Base-by-base conservation (phyloP, 2,797 vertebrate species). In the Cynopterus sphinx region DNA sequence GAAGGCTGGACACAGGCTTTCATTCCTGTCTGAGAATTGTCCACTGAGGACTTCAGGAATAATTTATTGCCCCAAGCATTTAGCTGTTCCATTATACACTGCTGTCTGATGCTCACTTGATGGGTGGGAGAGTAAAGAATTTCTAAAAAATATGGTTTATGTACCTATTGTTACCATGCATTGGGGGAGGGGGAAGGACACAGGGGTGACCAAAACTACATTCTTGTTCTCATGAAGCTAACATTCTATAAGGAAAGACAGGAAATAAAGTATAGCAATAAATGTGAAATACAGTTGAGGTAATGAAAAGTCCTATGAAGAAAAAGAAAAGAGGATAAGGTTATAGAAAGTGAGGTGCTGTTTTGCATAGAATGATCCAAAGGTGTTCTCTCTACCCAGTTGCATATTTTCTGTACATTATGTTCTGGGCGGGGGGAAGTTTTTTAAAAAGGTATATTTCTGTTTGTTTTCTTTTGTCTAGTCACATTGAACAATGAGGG, bases 391-490 rank as follows among this genome's bases (percentile, higher is more conserved):
- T 21, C 3, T 53, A n/a, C 26, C 31, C 85, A 26, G 21, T 9
- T 82, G 17, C 9, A 0, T 74, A 28, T 94, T 41, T 53, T 39
- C 33, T 49, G 22, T 65, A 65, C 65, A 31, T 63, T 71, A 33
- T 55, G 71, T 78, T 90, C 7, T 57, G 16, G 26, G n/a, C n/a
- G 13, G 1, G 36, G 3, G 59, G 24, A n/a, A 46, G 31, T 16
- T 19, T n/a, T 87, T 17, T 5, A 4, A 22, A 43, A 53, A 84
- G 53, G 17, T 86, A 68, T 71, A n/a, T 19, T 74, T 87, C n/a
- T 53, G 7, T 75, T 90, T 39, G 15, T 83, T 92, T 77, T 11
- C n/a, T 92, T 89, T 51, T 36, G 94, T 92, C 61, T 74, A 63
- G 51, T 21, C 49, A 63, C 19, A 67, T 36, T 77, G 39, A 82